Conservation (phyloP, 2,797 vertebrate genomes). For the Scyliorhinus canicula region DNA sequence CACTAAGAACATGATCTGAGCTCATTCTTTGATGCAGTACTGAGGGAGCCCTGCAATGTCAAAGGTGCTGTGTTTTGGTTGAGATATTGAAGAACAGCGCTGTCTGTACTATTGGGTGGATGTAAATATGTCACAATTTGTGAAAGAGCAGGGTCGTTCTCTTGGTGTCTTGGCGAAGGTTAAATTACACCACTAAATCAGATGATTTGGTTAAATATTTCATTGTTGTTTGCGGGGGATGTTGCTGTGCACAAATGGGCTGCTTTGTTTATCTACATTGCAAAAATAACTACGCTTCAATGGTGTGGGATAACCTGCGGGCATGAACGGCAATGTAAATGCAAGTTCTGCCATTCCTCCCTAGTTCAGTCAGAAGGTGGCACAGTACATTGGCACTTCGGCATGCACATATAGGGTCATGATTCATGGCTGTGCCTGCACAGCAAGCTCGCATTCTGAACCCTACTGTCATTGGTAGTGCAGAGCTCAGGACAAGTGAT, state of each 20-base stretch:
- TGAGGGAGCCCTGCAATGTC: neutral
- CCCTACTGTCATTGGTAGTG: neutral
- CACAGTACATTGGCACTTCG: neutral
- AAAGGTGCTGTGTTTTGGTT: neutral
- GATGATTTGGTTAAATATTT: neutral
- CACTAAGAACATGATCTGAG: neutral
- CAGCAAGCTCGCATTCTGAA: neutral
- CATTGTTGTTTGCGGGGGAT: neutral
- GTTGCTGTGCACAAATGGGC: too few species aligned
- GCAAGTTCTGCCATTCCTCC: neutral
- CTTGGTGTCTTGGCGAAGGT: neutral
- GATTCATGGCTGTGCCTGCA: neutral
- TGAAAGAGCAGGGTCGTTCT: neutral
- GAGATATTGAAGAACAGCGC: neutral
- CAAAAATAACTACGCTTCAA: neutral
- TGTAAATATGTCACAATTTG: neutral
- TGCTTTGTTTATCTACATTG: neutral
- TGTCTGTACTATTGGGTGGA: neutral
- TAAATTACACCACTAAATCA: neutral
- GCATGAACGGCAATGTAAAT: neutral
- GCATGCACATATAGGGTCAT: neutral
- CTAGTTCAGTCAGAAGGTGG: neutral
- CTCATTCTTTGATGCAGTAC: neutral
- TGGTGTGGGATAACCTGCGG: neutral
- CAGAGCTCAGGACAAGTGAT: neutral